Percentiles rank a stretch among this genome's conserved stretches.
Conservation (phyloP, 2,797 vertebrate genomes). For the Microctenopoma steveboyesi region DNA sequence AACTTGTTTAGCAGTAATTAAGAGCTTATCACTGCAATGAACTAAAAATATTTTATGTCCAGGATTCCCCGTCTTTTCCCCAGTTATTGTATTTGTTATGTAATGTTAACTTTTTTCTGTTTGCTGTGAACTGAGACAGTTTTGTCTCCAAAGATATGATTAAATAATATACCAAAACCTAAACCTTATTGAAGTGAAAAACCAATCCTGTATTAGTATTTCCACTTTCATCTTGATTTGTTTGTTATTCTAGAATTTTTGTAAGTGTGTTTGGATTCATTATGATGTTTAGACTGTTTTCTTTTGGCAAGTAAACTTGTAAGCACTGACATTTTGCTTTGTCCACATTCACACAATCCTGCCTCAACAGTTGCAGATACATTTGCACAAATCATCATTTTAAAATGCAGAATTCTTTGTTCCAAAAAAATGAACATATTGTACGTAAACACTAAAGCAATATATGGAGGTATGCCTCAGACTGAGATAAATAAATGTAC, state of each 20-base stretch:
- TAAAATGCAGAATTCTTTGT: slow-evolving; percentile 14
- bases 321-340: slow-evolving; percentile 30
- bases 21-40: slow-evolving; percentile 9
- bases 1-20: slow-evolving; percentile 9
- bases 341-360: slow-evolving; percentile 22
- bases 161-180: slow-evolving; percentile 15
- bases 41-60: slow-evolving; percentile 14
- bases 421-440: slow-evolving; percentile 24
- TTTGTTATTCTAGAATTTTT: slow-evolving; percentile 54
- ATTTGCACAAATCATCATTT: slow-evolving; percentile 53
- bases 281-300: slow-evolving; percentile 46
- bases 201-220: slow-evolving; percentile 55
- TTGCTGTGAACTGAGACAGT: slow-evolving; percentile 34
- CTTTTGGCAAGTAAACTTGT: slow-evolving; percentile 16
- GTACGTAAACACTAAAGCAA: slow-evolving; percentile 40
- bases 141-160: slow-evolving; percentile 39
- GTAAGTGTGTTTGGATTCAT: slow-evolving; percentile 73
- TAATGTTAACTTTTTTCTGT: slow-evolving; percentile 22
- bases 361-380: slow-evolving; percentile 50
- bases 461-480: slow-evolving; percentile 27
- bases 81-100: slow-evolving; percentile 1
- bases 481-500: slow-evolving; percentile 43
- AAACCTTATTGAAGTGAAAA: slow-evolving; percentile 22
- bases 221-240: slow-evolving; percentile 58
- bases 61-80: slow-evolving; percentile 8